These are phyloP conservation scores for Cepphus grylle DNA, from an alignment of 2,113 vertebrate genomes.

Conservation along the genomic window DNA sequence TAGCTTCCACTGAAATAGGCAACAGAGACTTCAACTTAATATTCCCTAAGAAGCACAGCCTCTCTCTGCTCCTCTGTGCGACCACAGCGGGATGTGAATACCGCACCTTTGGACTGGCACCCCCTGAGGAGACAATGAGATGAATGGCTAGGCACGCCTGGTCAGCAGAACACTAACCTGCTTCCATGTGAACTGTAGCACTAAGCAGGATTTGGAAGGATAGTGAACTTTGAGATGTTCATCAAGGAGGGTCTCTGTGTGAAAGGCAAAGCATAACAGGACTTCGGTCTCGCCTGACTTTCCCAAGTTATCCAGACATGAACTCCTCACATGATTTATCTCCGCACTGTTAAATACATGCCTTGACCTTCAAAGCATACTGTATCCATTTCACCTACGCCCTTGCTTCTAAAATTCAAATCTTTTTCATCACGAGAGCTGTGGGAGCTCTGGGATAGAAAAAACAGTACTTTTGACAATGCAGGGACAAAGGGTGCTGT, in stretches of 20 bases:
- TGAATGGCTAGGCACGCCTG: background rate
- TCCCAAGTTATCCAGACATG: background rate
- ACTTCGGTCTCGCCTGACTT: slow-evolving; percentile 17
- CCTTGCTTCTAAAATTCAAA: background rate
- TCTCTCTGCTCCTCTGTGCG: background rate
- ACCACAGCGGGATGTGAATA: background rate
- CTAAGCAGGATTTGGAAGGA: background rate
- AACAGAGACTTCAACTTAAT: background rate
- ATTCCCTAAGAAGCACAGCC: background rate
- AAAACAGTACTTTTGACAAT: background rate
- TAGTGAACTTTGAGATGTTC: background rate
- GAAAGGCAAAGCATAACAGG: background rate
- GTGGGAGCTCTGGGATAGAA: background rate
- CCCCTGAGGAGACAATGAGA: background rate
- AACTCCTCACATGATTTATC: background rate
- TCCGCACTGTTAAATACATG: background rate
- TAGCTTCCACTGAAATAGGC: background rate
- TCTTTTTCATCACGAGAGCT: background rate
- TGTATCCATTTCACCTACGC: background rate
- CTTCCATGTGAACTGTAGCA: background rate
- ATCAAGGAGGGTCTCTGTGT: background rate
- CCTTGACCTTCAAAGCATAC: background rate
- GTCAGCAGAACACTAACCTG: background rate
- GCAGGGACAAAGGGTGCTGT: background rate
- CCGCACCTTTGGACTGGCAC: background rate